A percentile compares a stretch with the other conserved stretches of the same genome.
These are phyloP conservation scores for Vireo altiloquus DNA, from an alignment of 2,113 vertebrate species.

Conservation along the genomic window DNA sequence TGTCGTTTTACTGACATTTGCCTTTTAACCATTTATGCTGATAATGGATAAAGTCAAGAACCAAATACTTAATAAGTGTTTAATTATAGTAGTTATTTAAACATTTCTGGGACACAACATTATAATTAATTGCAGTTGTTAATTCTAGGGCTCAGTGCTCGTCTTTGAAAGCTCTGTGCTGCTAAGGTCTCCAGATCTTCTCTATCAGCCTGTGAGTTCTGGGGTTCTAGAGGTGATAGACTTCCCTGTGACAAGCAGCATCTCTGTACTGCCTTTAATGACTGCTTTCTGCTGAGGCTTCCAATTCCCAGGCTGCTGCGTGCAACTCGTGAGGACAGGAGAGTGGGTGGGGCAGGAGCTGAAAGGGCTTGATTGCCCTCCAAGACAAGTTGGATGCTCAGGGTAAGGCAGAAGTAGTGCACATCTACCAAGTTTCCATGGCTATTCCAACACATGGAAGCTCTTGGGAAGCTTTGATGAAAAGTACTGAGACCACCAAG, in stretches of 20 bases:
- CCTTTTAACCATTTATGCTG: not conserved
- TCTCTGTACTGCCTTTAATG: not conserved
- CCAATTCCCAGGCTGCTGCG: not conserved
- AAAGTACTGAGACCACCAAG: not conserved
- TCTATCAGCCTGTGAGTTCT: not conserved
- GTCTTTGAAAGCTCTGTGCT: not conserved
- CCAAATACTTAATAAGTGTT: not conserved
- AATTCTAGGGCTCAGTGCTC: not conserved
- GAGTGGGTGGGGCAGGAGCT: not conserved
- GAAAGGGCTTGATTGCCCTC: not conserved
- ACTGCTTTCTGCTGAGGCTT: not conserved
- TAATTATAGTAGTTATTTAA: not conserved
- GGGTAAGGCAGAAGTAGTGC: not conserved
- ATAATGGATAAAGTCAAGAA: not conserved
- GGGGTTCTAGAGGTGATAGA: not conserved
- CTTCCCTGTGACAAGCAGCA: not conserved
- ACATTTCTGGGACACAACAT: not conserved
- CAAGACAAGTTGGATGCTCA: not conserved
- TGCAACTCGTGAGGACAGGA: accelerated
- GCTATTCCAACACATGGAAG: not conserved
- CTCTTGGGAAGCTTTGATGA: not conserved
- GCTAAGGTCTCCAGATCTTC: not conserved
- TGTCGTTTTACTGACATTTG: not conserved
- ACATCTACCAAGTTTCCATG: not conserved
- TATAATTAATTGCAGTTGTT: not conserved